Evolutionary conservation across 2,113 vertebrate species (phyloP).

Genomic region (Zeus faber): DNA sequence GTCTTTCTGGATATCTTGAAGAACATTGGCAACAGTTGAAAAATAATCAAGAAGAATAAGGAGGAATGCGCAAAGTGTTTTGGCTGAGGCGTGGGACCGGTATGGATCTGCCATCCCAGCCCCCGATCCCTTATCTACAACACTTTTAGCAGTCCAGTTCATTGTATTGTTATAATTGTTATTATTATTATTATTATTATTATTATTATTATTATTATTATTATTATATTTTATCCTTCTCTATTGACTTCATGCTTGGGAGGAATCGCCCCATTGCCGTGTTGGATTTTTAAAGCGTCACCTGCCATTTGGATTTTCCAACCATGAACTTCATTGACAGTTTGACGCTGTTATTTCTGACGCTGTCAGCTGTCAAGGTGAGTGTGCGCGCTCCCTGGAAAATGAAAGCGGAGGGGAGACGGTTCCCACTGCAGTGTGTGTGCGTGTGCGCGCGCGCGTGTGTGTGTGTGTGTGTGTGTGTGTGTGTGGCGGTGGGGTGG

Average conservation of each 20-base stretch:
- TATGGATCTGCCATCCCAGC: constrained; percentile 64
- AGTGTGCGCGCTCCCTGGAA: constrained; percentile 42
- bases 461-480: too few species aligned
- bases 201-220: constrained; percentile 29
- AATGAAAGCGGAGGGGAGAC: constrained; percentile 3
- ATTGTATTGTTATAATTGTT: constrained; percentile 24
- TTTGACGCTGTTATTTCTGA: constrained; percentile 79
- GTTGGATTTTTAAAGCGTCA: constrained; percentile 68
- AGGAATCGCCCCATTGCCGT: constrained; percentile 52
- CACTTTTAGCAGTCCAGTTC: constrained; percentile 60
- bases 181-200: constrained; percentile 36
- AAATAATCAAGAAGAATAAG: constrained; percentile 10
- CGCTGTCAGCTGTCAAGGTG: constrained; percentile 82
- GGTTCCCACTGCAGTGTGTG: constrained; percentile 29
- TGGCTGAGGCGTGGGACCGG: constrained; percentile 54
- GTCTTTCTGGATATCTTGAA: constrained; percentile 76
- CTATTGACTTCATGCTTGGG: constrained; percentile 59
- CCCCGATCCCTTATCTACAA: constrained; percentile 45
- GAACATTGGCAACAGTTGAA: constrained; percentile 74
- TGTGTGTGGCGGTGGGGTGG: too few species aligned
- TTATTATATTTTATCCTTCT: too few species aligned
- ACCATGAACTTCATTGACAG: constrained; percentile 82
- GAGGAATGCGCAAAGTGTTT: constrained; percentile 52
- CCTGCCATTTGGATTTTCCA: constrained; percentile 64
- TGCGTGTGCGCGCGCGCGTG: not conserved